These are phyloP conservation scores for Anthophora plumipes DNA, from an alignment of 2,888 invertebrate species.

Conservation along the genomic window DNA sequence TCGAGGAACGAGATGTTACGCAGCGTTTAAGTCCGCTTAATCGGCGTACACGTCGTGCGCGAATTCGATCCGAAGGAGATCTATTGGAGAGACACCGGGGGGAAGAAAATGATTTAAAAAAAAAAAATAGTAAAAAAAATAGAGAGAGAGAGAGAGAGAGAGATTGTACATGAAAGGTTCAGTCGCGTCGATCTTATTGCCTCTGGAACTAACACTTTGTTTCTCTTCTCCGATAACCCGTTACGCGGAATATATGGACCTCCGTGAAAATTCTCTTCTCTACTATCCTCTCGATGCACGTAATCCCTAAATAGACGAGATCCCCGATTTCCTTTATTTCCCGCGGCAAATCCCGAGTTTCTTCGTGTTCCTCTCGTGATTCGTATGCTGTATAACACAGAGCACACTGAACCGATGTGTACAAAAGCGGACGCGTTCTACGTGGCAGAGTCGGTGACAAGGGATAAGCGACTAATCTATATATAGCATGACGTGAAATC, in stretches of 20 bases:
- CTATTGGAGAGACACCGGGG: not conserved
- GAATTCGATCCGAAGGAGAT: not conserved
- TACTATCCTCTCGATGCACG: not conserved
- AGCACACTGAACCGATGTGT: too few relatives aligned
- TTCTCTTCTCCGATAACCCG: not conserved
- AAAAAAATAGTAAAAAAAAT: not conserved
- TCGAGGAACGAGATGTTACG: too few relatives aligned
- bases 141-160: not conserved
- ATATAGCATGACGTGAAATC: too few relatives aligned
- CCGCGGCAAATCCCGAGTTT: conserved; percentile 13
- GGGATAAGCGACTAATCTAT: conserved; percentile 67
- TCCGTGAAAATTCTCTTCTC: not conserved
- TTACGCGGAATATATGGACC: not conserved
- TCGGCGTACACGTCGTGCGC: too few relatives aligned
- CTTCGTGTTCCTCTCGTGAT: conserved; percentile 62
- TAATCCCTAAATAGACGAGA: not conserved
- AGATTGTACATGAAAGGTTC: conserved; percentile 11
- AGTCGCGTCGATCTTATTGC: not conserved
- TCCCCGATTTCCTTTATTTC: not conserved
- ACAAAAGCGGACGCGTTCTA: conserved; percentile 58
- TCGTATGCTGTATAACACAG: conserved; percentile 52
- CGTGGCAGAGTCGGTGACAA: conserved; percentile 60
- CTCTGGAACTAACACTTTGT: not conserved
- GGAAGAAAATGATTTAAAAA: not conserved
- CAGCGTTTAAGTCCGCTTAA: too few relatives aligned